These are phyloP conservation scores for Anguilla japonica DNA, from an alignment of 2,113 vertebrate genomes.

Conservation along the genomic window DNA sequence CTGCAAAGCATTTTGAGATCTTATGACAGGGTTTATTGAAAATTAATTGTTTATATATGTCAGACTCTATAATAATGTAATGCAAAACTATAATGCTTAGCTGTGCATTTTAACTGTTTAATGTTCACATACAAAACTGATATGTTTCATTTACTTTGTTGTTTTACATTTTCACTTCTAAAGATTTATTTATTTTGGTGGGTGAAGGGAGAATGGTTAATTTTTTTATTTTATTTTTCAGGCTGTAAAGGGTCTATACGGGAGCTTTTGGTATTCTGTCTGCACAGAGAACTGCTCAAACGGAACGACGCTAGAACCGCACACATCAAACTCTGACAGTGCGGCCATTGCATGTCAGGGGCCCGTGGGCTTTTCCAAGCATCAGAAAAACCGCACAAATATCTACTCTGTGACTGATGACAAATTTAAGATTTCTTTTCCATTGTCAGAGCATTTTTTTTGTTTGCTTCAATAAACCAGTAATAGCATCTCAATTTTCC, in stretches of 20 bases:
- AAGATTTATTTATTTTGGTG: too few relatives aligned
- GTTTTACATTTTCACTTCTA: too few relatives aligned
- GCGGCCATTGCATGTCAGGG: not conserved
- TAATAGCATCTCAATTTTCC: conserved; percentile 50
- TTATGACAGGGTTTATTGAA: too few relatives aligned
- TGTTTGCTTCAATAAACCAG: conserved; percentile 46
- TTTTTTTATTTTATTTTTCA: too few relatives aligned
- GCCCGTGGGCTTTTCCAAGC: conserved; percentile 53
- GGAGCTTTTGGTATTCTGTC: not conserved
- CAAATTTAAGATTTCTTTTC: conserved; percentile 66
- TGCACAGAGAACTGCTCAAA: not conserved
- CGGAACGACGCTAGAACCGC: not conserved
- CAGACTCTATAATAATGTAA: too few relatives aligned
- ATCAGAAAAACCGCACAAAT: conserved; percentile 56
- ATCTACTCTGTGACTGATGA: conserved; percentile 64
- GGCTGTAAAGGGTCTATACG: not conserved
- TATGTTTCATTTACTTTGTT: too few relatives aligned
- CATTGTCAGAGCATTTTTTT: conserved; percentile 51
- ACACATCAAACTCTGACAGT: conserved; percentile 3
- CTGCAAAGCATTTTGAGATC: too few relatives aligned
- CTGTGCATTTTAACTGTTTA: too few relatives aligned
- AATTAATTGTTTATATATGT: too few relatives aligned
- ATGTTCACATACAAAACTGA: too few relatives aligned
- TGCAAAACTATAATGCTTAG: too few relatives aligned
- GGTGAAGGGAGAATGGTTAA: not conserved